Evolutionary conservation across 2,888 invertebrate genomes (phyloP).

Genomic region (Hetaerina titia): DNA sequence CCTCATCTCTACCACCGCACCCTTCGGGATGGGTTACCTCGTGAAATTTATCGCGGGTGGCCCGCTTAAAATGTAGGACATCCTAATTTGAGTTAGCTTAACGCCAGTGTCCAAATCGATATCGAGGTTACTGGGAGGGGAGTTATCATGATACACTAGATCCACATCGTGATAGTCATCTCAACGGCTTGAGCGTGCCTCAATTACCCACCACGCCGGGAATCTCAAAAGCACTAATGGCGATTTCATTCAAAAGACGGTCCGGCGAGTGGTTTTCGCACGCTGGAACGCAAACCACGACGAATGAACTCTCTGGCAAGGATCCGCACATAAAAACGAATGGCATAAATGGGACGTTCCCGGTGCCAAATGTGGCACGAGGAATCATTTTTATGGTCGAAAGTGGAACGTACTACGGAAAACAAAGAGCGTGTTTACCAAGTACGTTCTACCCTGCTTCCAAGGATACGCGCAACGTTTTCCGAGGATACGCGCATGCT

Average conservation of each 20-base stretch:
- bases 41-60: neutral
- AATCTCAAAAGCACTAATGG: neutral
- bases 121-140: neutral
- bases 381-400: slow-evolving; percentile 1
- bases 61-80: neutral
- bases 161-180: neutral
- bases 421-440: neutral
- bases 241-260: neutral
- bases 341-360: neutral
- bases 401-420: neutral
- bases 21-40: no score
- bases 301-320: neutral
- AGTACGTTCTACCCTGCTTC: neutral
- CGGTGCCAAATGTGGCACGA: neutral
- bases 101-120: neutral
- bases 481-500: neutral
- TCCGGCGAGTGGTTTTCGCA: neutral
- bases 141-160: neutral
- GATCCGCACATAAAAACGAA: neutral
- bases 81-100: neutral
- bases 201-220: neutral
- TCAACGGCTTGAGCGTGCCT: neutral
- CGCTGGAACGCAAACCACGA: neutral
- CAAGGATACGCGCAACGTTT: no score
- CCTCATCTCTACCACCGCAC: no score